phyloP scores from a whole-genome alignment of 2,113 vertebrate species.

The Orycteropus afer region DNA sequence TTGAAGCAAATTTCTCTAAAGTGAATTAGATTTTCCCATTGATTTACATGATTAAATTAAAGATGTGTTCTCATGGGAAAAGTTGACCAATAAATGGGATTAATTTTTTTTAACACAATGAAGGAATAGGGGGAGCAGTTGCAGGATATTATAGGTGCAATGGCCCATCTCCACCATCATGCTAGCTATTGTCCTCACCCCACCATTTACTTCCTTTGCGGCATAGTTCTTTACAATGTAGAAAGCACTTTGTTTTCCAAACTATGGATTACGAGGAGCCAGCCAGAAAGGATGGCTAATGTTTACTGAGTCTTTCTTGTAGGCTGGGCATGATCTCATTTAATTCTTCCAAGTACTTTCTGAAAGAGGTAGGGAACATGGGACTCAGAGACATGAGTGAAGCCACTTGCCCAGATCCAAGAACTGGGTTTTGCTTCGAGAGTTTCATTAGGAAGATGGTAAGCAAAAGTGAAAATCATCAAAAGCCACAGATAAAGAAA shows the following conservation, averaged over 20 bases:
- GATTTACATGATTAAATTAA: slow-evolving; percentile 80
- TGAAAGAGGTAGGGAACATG: neutral
- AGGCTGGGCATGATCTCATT: neutral
- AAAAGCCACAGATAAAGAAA: neutral
- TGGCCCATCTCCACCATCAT: rapidly evolving
- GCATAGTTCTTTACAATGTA: neutral
- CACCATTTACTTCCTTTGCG: neutral
- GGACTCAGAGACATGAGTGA: neutral
- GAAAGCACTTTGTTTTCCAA: neutral
- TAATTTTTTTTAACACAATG: neutral
- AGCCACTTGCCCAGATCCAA: neutral
- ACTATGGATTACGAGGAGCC: neutral
- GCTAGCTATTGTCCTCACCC: neutral
- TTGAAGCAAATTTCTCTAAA: slow-evolving; percentile 72
- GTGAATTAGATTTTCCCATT: slow-evolving; percentile 78
- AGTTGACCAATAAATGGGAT: slow-evolving; percentile 76
- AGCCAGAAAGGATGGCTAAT: neutral
- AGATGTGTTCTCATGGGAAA: slow-evolving; percentile 72
- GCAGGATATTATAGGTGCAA: rapidly evolving
- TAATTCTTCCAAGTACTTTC: neutral
- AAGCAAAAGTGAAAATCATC: neutral
- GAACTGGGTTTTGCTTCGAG: neutral
- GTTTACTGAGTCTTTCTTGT: neutral
- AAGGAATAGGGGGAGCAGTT: neutral
- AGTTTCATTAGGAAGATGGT: neutral